Conservation (phyloP, 2,888 invertebrate species). For the Athalia circularis region DNA sequence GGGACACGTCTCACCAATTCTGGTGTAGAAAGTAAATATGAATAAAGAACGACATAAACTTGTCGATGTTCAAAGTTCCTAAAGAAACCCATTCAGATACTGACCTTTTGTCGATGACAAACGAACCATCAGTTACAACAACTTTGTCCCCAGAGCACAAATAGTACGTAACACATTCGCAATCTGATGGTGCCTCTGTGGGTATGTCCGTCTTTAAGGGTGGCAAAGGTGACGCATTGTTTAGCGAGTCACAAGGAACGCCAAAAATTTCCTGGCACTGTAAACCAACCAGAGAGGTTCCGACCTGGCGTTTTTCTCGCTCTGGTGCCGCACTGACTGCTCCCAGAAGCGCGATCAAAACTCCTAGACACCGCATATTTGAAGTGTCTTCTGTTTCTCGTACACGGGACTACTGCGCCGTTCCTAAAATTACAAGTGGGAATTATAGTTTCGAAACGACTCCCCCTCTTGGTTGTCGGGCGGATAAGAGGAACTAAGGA, state of each 20-base stretch:
- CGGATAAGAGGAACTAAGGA: neutral
- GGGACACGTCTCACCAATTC: conserved; percentile 2
- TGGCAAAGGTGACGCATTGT: conserved; percentile 30
- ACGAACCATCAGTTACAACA: conserved; percentile 82
- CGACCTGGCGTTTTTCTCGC: conserved; percentile 19
- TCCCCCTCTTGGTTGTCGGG: neutral
- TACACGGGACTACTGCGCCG: neutral
- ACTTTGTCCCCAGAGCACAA: conserved; percentile 80
- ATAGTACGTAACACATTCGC: conserved; percentile 86
- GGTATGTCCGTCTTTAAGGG: conserved; percentile 41
- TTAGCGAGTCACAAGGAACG: neutral
- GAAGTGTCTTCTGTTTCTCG: neutral
- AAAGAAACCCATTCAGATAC: neutral
- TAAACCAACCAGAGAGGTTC: neutral
- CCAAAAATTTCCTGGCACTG: conserved; percentile 11
- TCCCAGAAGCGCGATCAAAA: neutral
- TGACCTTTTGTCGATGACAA: conserved; percentile 86
- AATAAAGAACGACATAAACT: neutral
- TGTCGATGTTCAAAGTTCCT: neutral
- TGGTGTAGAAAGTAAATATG: neutral
- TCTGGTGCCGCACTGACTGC: conserved; percentile 16
- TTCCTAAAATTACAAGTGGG: neutral
- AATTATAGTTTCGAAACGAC: neutral
- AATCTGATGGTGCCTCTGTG: conserved; percentile 65
- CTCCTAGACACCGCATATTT: conserved; percentile 10